Evolutionary conservation across 2,888 invertebrate genomes (phyloP).

Genomic region (Pandemis cinnamomeana): DNA sequence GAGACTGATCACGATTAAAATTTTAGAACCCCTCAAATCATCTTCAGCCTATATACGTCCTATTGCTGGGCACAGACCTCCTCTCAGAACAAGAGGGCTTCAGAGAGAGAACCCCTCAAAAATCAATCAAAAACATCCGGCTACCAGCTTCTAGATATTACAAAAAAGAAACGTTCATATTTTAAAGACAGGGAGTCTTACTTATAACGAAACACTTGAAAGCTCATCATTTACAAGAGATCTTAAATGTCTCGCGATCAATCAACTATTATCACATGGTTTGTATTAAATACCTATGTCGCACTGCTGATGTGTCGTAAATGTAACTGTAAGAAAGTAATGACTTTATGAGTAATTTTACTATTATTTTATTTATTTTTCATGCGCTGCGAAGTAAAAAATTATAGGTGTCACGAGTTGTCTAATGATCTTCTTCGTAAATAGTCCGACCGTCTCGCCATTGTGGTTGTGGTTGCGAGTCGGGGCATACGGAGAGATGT

Average conservation of each 20-base stretch:
- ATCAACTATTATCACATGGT: too few relatives aligned
- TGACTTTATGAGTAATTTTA: background rate
- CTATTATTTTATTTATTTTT: background rate
- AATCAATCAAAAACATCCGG: background rate
- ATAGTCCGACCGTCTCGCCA: too few relatives aligned
- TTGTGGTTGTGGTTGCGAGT: too few relatives aligned
- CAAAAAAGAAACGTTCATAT: background rate
- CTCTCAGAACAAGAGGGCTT: too few relatives aligned
- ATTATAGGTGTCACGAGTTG: background rate
- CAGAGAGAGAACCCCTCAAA: too few relatives aligned
- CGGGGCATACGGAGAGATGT: too few relatives aligned
- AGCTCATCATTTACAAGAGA: too few relatives aligned
- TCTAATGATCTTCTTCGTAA: background rate
- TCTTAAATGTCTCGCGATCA: too few relatives aligned
- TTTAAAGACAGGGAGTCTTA: background rate
- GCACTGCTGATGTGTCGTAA: too few relatives aligned
- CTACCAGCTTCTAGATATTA: background rate
- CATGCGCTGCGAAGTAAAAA: background rate
- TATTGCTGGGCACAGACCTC: too few relatives aligned
- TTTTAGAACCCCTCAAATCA: background rate
- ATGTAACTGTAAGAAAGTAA: background rate
- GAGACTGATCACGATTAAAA: background rate
- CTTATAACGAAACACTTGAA: background rate
- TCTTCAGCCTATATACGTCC: too few relatives aligned
- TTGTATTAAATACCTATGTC: too few relatives aligned